Percentiles rank a stretch among this genome's conserved stretches.
Conservation (phyloP, 2,888 invertebrate species). For the Dione juno region DNA sequence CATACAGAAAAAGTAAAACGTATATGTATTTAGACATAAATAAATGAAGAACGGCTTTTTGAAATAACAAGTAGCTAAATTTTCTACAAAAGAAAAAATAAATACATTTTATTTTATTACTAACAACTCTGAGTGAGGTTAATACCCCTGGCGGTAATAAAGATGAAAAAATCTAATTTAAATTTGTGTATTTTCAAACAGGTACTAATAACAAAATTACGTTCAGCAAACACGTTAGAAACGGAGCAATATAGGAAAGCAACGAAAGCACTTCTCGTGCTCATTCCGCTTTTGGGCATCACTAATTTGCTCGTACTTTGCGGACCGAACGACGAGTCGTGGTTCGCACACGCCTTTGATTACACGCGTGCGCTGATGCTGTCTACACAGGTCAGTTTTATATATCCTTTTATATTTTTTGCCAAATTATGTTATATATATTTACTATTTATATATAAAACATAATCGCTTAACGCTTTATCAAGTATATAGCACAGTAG, state of each 20-base stretch:
- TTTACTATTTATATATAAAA: no score
- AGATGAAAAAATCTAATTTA: not conserved
- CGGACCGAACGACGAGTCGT: constrained; percentile 90
- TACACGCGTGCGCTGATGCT: constrained; percentile 91
- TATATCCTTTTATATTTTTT: not conserved
- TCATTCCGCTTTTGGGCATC: constrained; percentile 96
- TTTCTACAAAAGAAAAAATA: no score
- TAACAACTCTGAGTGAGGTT: no score
- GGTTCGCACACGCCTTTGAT: constrained; percentile 89
- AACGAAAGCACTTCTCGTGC: constrained; percentile 94
- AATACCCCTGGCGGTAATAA: not conserved
- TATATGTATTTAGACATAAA: no score
- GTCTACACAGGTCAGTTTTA: constrained; percentile 91
- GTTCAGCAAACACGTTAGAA: constrained; percentile 94
- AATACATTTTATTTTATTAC: no score
- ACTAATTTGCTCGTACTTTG: constrained; percentile 94
- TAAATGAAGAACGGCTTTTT: no score
- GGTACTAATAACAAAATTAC: constrained; percentile 96
- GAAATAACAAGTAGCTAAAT: no score
- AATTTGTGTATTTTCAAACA: constrained; percentile 61
- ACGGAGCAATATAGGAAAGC: constrained; percentile 96
- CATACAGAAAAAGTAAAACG: no score
- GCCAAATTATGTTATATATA: not conserved
- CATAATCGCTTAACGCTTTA: no score
- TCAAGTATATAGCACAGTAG: no score